A percentile compares a stretch with the other conserved stretches of the same genome.
Evolutionary conservation across 2,113 vertebrate species (phyloP).

Genomic region (Pteronura brasiliensis): DNA sequence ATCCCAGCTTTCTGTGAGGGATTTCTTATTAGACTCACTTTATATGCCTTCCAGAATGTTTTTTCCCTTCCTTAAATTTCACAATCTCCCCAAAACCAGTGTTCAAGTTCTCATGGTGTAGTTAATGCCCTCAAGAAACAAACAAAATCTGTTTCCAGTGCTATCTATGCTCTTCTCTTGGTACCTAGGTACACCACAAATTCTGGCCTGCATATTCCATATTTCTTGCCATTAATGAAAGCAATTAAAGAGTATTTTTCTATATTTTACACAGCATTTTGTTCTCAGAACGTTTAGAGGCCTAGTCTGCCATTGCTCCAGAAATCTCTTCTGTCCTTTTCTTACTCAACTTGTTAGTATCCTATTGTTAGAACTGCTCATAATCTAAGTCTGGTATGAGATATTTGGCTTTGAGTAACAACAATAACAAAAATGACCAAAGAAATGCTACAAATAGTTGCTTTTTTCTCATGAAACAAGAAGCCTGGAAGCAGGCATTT

Average conservation of each 20-base stretch:
- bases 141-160: background rate
- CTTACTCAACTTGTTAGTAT: background rate
- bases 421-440: background rate
- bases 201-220: background rate
- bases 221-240: background rate
- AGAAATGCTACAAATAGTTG: background rate
- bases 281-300: background rate
- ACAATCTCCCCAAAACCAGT: background rate
- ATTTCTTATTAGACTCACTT: background rate
- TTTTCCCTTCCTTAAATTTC: constrained; percentile 23
- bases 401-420: background rate
- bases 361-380: background rate
- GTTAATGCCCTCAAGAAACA: background rate
- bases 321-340: background rate
- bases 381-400: background rate
- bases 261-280: background rate
- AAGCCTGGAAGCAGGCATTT: background rate
- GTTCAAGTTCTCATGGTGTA: background rate
- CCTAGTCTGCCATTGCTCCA: background rate
- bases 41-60: background rate
- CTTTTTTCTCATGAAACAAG: background rate
- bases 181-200: background rate
- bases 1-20: background rate
- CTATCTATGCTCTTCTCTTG: background rate
- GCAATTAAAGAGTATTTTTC: background rate